phyloP scores from a whole-genome alignment of 2,888 invertebrate genomes.

The Lepas anatifera region DNA sequence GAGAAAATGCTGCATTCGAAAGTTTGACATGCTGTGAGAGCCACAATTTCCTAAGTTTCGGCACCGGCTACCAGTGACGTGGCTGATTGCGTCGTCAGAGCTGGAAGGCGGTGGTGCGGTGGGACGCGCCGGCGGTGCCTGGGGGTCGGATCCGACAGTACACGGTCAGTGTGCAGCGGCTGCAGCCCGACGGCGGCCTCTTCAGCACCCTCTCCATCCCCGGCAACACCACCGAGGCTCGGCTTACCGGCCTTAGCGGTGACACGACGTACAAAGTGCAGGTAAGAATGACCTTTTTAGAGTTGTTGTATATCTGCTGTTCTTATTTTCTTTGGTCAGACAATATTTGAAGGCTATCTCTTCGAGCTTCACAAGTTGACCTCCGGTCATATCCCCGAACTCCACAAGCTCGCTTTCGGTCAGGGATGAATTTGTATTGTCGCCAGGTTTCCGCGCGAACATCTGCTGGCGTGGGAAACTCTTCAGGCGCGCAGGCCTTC shows the following conservation, averaged over 20 bases:
- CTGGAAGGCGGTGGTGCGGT: slow-evolving; percentile 56
- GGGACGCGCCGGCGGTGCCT: slow-evolving; percentile 58
- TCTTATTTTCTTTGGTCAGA: no score
- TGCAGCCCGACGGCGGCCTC: slow-evolving; percentile 51
- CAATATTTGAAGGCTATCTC: no score
- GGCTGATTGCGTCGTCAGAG: no score
- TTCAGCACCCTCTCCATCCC: slow-evolving; percentile 42
- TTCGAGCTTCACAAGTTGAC: no score
- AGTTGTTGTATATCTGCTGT: no score
- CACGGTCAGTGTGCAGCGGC: slow-evolving; percentile 44
- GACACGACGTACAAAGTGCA: not conserved
- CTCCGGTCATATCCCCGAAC: not conserved
- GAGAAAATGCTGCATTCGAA: no score
- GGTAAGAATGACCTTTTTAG: no score
- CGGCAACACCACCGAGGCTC: slow-evolving; percentile 36
- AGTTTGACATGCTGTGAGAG: no score
- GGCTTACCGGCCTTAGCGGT: slow-evolving; percentile 12
- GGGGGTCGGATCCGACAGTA: slow-evolving; percentile 53
- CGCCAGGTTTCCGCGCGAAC: not conserved
- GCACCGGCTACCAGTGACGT: no score
- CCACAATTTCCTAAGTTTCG: no score
- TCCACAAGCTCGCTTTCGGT: no score
- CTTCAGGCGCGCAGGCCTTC: slow-evolving; percentile 45
- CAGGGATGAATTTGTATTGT: no score
- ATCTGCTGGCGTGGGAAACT: slow-evolving; percentile 31